Evolutionary conservation across 2,797 vertebrate genomes (phyloP).

Genomic region (Xyrichtys novacula): DNA sequence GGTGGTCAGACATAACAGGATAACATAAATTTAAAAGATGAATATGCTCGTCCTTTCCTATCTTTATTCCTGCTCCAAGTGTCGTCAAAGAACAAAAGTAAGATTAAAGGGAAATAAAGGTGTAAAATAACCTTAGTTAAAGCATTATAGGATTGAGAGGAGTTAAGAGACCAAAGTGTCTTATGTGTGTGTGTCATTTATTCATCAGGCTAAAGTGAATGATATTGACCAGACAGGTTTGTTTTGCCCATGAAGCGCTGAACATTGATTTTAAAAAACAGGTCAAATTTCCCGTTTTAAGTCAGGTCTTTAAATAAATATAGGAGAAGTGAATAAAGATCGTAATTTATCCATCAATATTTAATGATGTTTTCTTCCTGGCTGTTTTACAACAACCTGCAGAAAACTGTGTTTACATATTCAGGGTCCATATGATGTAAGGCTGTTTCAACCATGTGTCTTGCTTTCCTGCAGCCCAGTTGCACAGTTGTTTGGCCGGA

Average conservation of each 20-base stretch:
- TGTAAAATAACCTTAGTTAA: too few species aligned
- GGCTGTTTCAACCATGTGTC: slow-evolving; percentile 18
- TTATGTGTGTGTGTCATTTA: slow-evolving; percentile 23
- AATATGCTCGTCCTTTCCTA: too few species aligned
- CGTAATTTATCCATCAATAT: slow-evolving; percentile 37
- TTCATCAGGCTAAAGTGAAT: slow-evolving; percentile 19
- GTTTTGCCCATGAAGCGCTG: slow-evolving; percentile 8
- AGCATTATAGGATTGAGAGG: neutral
- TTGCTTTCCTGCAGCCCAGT: slow-evolving; percentile 20
- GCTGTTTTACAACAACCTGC: slow-evolving; percentile 6
- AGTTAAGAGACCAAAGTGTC: slow-evolving; percentile 1
- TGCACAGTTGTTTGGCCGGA: neutral
- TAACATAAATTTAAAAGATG: too few species aligned
- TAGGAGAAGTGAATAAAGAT: slow-evolving; percentile 38
- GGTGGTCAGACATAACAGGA: too few species aligned
- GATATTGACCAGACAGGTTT: slow-evolving; percentile 28
- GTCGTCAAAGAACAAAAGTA: too few species aligned
- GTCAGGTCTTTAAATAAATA: too few species aligned
- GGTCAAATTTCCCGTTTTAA: too few species aligned
- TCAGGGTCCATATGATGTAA: slow-evolving; percentile 9
- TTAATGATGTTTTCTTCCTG: slow-evolving; percentile 43
- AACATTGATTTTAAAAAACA: too few species aligned
- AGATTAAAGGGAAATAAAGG: too few species aligned
- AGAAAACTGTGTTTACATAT: slow-evolving; percentile 38
- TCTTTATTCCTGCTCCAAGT: too few species aligned